Conservation (phyloP, 2,888 invertebrate species). For the Hemithea aestivaria region DNA sequence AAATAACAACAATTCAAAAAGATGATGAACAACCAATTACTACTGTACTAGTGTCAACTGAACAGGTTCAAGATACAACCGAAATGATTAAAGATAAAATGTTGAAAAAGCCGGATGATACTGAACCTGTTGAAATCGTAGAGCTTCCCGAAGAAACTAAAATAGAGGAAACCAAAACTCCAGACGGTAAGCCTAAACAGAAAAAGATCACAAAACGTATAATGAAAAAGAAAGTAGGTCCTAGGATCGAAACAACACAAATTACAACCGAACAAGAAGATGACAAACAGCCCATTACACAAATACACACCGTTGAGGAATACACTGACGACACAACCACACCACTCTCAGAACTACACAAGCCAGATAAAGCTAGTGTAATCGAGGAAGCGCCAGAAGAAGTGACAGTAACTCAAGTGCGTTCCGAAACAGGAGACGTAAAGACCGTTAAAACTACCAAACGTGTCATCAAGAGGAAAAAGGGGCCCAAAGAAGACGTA, state of each 20-base stretch:
- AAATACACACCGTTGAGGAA: slow-evolving; percentile 48
- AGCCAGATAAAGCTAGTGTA: slow-evolving; percentile 12
- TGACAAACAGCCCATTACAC: slow-evolving; percentile 43
- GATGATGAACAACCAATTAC: slow-evolving; percentile 23
- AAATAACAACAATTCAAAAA: slow-evolving; percentile 31
- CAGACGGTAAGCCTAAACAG: slow-evolving; percentile 28
- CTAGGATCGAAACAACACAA: slow-evolving; percentile 33
- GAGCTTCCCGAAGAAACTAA: slow-evolving; percentile 48
- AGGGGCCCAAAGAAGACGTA: slow-evolving; percentile 30
- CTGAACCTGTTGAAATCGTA: slow-evolving; percentile 18
- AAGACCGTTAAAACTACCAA: slow-evolving; percentile 33
- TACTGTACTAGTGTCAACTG: slow-evolving; percentile 15
- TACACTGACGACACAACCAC: slow-evolving; percentile 25
- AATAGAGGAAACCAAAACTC: slow-evolving; percentile 35
- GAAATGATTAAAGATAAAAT: no score
- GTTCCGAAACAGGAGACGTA: slow-evolving; percentile 35
- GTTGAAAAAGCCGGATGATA: no score
- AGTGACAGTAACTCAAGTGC: slow-evolving; percentile 28
- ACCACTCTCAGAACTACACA: slow-evolving; percentile 23
- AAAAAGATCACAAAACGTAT: no score
- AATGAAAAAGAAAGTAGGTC: no score
- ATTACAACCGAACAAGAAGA: slow-evolving; percentile 26
- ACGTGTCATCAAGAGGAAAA: slow-evolving; percentile 39
- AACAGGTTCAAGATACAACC: slow-evolving; percentile 47
- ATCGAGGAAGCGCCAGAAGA: slow-evolving; percentile 30